Base-by-base conservation (phyloP, 1,140 invertebrate species). In the Zaprionus davidi region DNA sequence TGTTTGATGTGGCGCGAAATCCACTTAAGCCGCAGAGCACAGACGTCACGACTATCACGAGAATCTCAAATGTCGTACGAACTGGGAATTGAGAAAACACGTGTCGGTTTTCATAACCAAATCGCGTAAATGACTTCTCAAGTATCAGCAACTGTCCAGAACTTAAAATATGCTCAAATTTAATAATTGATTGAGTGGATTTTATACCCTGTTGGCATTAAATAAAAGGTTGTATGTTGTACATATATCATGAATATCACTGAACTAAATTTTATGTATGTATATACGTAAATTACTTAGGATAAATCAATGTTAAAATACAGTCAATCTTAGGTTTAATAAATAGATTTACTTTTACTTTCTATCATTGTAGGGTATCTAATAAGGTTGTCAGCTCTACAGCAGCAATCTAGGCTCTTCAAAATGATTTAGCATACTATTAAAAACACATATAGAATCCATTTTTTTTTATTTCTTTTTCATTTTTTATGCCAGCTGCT, bases 21-120 rank as follows among this genome's bases (percentile, higher is more conserved):
- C 65, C 76, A 86, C 76, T 76, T 82, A 79, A 76, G 78, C 67
- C 67, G 53, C 38, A 79, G 55, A 67, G 51, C 64, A 79, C 67
- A 57, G 55, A 28, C 56, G 58, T 70, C 56, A 82, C 17, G 44
- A 69, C 71, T 82, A 65, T 17, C 65, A 51, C 49, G 28, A 65
- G 28, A 65, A 67, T 68, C 65, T 38, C 28, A 66, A 71, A 76
- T 78, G 44, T 86, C 64, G 67, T 71, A 68, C 71, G 68, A 59
- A 15, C 20, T 26, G 26, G 22, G 31, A 38, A 46, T 3, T 13
- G 22, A 15, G 7, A 57, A 22, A 79, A 76, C 71, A 75, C 62
- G 67, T 82, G 71, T 78, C 51, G 63, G 55, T 68, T 71, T 74
- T 66, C 62, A 70, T 76, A 31, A 34, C 5, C 13, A 36, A 13